These are phyloP conservation scores for Enteromius anoplus DNA, from an alignment of 2,797 vertebrate genomes.

Conservation along the genomic window DNA sequence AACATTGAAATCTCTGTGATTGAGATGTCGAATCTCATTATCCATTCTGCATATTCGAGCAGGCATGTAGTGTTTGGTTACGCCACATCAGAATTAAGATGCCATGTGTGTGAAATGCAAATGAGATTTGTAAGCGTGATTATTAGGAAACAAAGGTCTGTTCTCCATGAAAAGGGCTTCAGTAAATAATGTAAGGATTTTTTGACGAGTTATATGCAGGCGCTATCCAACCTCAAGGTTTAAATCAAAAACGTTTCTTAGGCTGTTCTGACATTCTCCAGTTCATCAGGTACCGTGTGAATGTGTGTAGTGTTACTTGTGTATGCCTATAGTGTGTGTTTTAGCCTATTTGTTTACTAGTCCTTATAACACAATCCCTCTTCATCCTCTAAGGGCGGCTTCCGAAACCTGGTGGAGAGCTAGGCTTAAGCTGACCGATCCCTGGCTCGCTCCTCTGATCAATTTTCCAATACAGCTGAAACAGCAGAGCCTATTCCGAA, in stretches of 20 bases:
- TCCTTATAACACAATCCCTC: slow-evolving; percentile 31
- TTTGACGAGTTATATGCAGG: no score
- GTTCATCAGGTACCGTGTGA: background rate
- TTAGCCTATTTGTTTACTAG: slow-evolving; percentile 8
- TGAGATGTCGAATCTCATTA: background rate
- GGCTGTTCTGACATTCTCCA: background rate
- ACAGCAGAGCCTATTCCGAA: slow-evolving; percentile 30
- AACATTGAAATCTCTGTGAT: background rate
- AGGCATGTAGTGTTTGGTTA: background rate
- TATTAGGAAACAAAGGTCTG: background rate
- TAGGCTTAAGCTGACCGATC: slow-evolving; percentile 17
- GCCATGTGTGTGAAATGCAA: background rate
- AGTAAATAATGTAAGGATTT: background rate
- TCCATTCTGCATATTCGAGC: slow-evolving; percentile 1
- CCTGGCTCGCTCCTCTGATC: background rate
- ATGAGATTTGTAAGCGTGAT: background rate
- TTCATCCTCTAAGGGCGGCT: background rate
- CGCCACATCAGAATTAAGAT: background rate
- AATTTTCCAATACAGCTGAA: slow-evolving; percentile 41
- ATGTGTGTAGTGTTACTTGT: background rate
- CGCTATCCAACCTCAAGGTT: no score
- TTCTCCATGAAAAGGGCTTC: background rate
- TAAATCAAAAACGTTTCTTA: background rate
- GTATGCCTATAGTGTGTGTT: background rate
- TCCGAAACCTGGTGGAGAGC: slow-evolving; percentile 16